These are phyloP conservation scores for Megaleporinus macrocephalus DNA, from an alignment of 2,113 vertebrate species.

Conservation along the genomic window DNA sequence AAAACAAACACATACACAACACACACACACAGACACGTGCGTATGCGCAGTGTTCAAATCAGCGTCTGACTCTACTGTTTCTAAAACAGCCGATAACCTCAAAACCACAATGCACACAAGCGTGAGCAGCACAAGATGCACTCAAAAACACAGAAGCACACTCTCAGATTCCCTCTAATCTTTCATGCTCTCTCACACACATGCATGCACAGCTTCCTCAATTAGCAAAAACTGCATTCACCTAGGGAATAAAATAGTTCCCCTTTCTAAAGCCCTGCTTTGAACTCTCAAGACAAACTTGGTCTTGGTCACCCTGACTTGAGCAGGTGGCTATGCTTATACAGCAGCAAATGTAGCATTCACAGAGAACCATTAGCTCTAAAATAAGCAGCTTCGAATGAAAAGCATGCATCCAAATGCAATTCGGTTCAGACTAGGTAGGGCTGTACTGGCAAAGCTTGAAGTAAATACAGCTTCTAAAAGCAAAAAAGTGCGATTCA, in stretches of 20 bases:
- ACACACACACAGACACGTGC: background rate
- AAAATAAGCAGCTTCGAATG: background rate
- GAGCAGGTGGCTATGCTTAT: background rate
- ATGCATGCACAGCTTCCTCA: background rate
- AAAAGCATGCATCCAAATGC: background rate
- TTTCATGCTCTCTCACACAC: background rate
- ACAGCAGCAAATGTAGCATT: background rate
- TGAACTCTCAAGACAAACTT: background rate
- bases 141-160: constrained; percentile 13
- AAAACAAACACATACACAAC: background rate
- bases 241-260: background rate
- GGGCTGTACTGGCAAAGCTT: background rate
- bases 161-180: background rate
- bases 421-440: background rate
- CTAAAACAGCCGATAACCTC: constrained; percentile 36
- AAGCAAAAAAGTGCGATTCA: constrained; percentile 11
- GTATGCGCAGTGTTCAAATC: constrained; percentile 52
- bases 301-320: background rate
- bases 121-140: constrained; percentile 25
- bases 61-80: constrained; percentile 15
- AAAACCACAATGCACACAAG: constrained; percentile 31
- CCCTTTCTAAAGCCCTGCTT: background rate
- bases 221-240: background rate
- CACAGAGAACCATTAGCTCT: too few species aligned
- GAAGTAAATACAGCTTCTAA: background rate